Evolutionary conservation across 1,140 invertebrate species (phyloP).

Genomic region (Bursaphelenchus mucronatus): DNA sequence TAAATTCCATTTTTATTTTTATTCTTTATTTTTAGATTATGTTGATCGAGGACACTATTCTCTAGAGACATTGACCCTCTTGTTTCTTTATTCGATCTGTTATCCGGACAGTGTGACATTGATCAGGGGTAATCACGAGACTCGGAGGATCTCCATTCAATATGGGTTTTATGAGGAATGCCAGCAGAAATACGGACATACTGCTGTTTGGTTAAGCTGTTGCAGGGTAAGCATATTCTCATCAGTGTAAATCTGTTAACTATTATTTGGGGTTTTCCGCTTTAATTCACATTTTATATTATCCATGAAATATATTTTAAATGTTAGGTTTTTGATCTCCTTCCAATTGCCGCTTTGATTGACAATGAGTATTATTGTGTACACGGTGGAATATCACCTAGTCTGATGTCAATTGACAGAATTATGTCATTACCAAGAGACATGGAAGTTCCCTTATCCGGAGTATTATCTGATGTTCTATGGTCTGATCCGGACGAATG

Average conservation of each 20-base stretch:
- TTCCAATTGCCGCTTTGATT: constrained; percentile 55
- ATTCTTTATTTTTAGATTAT: constrained; percentile 69
- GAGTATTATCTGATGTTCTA: constrained; percentile 64
- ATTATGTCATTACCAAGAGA: constrained; percentile 45
- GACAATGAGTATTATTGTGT: constrained; percentile 47
- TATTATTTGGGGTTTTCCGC: neutral
- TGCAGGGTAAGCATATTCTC: constrained; percentile 36
- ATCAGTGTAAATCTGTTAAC: constrained; percentile 4
- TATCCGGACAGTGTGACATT: constrained; percentile 97
- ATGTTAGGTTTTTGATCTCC: constrained; percentile 55
- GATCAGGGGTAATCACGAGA: constrained; percentile 92
- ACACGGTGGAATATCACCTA: constrained; percentile 52
- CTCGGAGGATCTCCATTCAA: constrained; percentile 84
- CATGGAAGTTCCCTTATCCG: constrained; percentile 53
- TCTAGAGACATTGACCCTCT: constrained; percentile 93
- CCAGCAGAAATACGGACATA: constrained; percentile 56
- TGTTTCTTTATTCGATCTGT: constrained; percentile 91
- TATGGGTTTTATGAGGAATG: constrained; percentile 63
- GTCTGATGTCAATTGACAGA: constrained; percentile 47
- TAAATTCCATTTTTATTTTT: constrained; percentile 24
- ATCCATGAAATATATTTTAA: neutral
- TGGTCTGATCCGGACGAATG: constrained; percentile 96
- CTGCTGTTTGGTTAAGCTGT: constrained; percentile 59
- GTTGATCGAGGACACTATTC: constrained; percentile 98
- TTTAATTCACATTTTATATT: neutral